Base-by-base conservation (phyloP, 2,113 vertebrate species). In the Syngnathus scovelli region DNA sequence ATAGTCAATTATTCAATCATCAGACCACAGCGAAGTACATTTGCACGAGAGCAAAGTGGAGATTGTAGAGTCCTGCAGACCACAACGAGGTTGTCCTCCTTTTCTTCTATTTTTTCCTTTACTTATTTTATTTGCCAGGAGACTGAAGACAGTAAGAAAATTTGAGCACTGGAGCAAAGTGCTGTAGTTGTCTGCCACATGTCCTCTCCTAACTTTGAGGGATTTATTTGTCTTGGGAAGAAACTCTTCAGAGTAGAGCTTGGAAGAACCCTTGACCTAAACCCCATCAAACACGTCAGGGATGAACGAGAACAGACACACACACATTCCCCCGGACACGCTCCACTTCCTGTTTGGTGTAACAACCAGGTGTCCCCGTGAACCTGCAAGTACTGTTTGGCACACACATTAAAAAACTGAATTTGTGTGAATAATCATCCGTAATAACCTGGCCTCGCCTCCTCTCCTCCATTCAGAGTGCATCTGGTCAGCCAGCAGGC, bases 401-500 rank as follows among this genome's bases (percentile, higher is more conserved):
- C 60, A 39, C 36, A 10, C 8, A 39, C 36, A 19, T 37, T 6
- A 48, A 16, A 74, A 80, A 81, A 44, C 18, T 39, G 52, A 68
- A 83, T 72, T 67, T 21, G 49, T 68, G 55, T 68, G 66, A 75
- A 77, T 73, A 75, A 75, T 65, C 74, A 73, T 41, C 69, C 76
- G 59, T 79, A 75, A 79, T 67, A 81, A 78, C 78, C 74, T 75
- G 72, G 23, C 68, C 61, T 76, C 71, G 27, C 69, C 60, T 68
- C 77, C 66, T 75, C 66, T 39, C 75, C 72, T 86, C 74, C 74
- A 86, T 88, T 87, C 85, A 88, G 81, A 61, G 86, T 87, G 84
- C 89, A 90, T 90, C 89, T 90, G 89, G 89, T 86, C 84, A 83
- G 83, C 78, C 87, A 85, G 86, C 85, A 84, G 87, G 88, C 86